These are phyloP conservation scores for Phenganax subtilis DNA, from an alignment of 92 coral and sea anemone species.

Conservation along the genomic window DNA sequence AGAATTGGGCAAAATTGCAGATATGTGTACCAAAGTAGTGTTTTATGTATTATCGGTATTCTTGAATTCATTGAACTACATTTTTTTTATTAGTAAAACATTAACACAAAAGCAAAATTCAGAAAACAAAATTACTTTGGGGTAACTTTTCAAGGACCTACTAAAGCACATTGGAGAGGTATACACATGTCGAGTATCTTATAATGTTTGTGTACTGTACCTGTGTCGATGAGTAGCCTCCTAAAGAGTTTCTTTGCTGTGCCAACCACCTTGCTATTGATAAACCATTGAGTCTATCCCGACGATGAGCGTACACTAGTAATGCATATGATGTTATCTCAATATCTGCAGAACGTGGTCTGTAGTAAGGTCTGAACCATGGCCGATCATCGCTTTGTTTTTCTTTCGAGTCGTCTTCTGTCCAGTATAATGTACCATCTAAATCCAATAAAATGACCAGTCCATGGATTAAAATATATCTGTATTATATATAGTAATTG, in stretches of 20 bases:
- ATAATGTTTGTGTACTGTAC: no score
- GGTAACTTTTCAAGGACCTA: no score
- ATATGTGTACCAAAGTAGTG: no score
- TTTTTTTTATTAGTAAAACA: no score
- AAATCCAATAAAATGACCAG: background rate
- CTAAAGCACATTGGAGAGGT: no score
- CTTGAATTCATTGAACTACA: no score
- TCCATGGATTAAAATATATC: background rate
- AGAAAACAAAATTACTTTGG: no score
- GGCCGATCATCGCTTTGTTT: conserved; percentile 43
- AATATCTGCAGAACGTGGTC: conserved; percentile 89
- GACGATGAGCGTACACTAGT: conserved; percentile 51
- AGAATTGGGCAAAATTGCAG: no score
- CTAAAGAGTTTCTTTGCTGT: conserved; percentile 80
- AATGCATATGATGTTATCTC: conserved; percentile 93
- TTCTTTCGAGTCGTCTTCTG: conserved; percentile 40
- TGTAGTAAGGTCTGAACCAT: conserved; percentile 77
- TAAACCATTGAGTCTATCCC: conserved; percentile 59
- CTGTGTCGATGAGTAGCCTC: conserved; percentile 93
- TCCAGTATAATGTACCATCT: conserved; percentile 86
- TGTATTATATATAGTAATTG: no score
- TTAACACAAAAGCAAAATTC: no score
- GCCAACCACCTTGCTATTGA: conserved; percentile 87
- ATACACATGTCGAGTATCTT: no score
- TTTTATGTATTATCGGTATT: no score